Evolutionary conservation across 2,113 vertebrate genomes (phyloP), one percentile per base, ranked within the genome.

Genomic region (Labrus mixtus): DNA sequence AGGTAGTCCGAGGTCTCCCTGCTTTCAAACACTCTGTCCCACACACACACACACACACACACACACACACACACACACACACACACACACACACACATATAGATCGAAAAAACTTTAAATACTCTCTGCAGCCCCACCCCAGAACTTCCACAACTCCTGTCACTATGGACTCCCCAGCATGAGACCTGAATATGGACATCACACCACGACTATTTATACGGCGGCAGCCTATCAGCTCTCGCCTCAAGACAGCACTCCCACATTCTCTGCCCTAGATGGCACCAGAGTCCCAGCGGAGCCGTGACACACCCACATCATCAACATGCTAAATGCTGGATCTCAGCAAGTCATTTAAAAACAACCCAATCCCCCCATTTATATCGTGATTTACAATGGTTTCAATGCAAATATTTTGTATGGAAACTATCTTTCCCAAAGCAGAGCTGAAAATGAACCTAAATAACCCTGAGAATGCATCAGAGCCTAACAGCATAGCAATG

Each of bases 191-290:
- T 93, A 93, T 91, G 85, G 91, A 87, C 85, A 91, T 85, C 73
- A 76, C 88, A 70, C 87, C 84, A 89, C 23, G 82, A 95, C 94
- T 95, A 95, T 95, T 95, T 94, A 94, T 94, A 94, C 92, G 83
- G 80, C 0, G n/a, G 73, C 76, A 81, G 82, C 82, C 85, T 89
- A 88, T 91, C 84, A 85, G 70, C 65, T 66, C 10, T 50, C 55
- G 10, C 56, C 22, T 73, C 41, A 37, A 66, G 70, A 62, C 53
- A n/a, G 76, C 91, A 87, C 36, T 45, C 79, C 43, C 82, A 72
- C 91, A 92, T 93, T 93, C 90, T 91, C 88, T 90, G 72, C 95
- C 91, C 88, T 94, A 95, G 95, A 94, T 95, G 95, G 94, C 92
- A 85, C 91, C 86, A 92, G 50, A 79, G 83, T 58, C 71, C 76